Evolutionary conservation across 1,140 invertebrate species (phyloP).

Genomic region (Nasonia giraulti): DNA sequence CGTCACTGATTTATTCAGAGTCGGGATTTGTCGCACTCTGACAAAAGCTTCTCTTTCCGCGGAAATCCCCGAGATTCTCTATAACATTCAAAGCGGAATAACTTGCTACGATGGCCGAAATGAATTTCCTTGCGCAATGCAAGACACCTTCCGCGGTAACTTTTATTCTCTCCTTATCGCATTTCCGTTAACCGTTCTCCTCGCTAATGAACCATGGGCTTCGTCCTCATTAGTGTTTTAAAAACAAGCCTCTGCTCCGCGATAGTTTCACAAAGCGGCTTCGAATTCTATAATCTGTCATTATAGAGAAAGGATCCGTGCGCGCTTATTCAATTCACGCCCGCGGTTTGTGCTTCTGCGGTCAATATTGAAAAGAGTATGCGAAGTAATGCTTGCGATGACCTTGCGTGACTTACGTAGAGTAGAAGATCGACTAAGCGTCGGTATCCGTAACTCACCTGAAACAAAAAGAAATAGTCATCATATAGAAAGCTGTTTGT

Average conservation of each 20-base stretch:
- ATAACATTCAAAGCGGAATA: constrained; percentile 56
- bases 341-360: not conserved
- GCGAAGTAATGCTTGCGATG: not conserved
- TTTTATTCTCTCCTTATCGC: not conserved
- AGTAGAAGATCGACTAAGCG: not conserved
- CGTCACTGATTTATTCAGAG: not conserved
- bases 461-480: constrained; percentile 34
- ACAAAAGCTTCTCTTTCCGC: not conserved
- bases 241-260: not conserved
- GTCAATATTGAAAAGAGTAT: not conserved
- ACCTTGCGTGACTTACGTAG: not conserved
- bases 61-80: not conserved
- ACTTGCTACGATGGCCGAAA: constrained; percentile 62
- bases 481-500: not conserved
- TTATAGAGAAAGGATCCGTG: too few relatives aligned
- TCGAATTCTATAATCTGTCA: too few relatives aligned
- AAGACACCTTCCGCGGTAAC: constrained; percentile 7
- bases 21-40: too few relatives aligned
- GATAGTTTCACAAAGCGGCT: too few relatives aligned
- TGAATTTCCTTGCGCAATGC: constrained; percentile 52
- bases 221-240: constrained; percentile 10
- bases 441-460: constrained; percentile 30
- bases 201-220: not conserved
- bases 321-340: not conserved
- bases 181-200: not conserved